Evolutionary conservation across 2,113 vertebrate species (phyloP), one percentile per base, ranked within the genome.

Genomic region (Elephas maximus): DNA sequence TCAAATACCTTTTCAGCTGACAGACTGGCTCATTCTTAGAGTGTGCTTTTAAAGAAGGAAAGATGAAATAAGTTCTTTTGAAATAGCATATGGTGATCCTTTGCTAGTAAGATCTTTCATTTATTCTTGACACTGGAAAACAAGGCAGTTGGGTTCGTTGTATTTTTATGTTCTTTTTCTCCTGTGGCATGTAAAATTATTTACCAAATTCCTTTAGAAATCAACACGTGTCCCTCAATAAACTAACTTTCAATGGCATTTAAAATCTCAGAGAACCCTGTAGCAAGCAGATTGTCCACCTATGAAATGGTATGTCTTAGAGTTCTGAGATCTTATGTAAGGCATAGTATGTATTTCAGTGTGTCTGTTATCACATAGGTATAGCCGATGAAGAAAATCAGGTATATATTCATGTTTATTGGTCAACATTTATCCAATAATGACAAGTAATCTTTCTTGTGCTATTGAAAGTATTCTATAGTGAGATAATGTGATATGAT

Each of bases 1-100:
- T 89, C 67, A 86, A 92, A 89, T 96, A 96, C 88, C 95, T 98
- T 95, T 97, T 71, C 73, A 97, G 26, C 92, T 96, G 83, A 88
- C 93, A 95, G 76, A 95, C 65, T 87, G 65, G 7, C 41, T 94
- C 86, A 11, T 83, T 85, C 85, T 96, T 67, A 69, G 71, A 95
- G 18, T 44, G 11, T 77, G 0, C 84, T 86, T 95, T 94, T 91
- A 93, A 93, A 94, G 77, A 81, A 85, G 79, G 41, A 87, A 94
- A 93, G 45, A n/a, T 71, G 0, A 17, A 90, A 86, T 97, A 6
- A 4, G 6, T 97, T 98, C 26, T 76, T 96, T 97, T 74, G 85
- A 71, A 76, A 80, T 83, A 78, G 1, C 30, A 69, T 20, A 67
- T 4, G 4, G 5, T 73, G 8, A 67, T 80, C 71, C 51, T 95